Percentiles rank a stretch among this genome's conserved stretches.
Conservation (phyloP, 2,797 vertebrate genomes). For the Rhabdophis nuchalis region DNA sequence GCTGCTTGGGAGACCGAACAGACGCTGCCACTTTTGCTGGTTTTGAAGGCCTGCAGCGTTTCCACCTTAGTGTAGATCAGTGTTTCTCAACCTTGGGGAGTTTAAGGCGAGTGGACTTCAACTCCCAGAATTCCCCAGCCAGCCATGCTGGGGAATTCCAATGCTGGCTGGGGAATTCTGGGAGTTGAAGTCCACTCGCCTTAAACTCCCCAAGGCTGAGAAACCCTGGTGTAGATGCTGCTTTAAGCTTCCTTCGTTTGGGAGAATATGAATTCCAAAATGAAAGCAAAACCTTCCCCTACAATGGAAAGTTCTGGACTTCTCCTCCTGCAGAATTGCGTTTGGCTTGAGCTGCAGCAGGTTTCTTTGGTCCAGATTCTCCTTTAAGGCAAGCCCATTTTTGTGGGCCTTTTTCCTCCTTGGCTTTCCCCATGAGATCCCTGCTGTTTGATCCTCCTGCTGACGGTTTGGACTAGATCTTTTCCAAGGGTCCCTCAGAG, state of each 20-base stretch:
- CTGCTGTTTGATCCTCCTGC: background rate
- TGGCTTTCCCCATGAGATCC: background rate
- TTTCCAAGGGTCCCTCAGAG: background rate
- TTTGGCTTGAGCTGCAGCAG: too few species aligned
- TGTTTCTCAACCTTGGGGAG: too few species aligned
- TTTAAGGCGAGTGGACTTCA: too few species aligned
- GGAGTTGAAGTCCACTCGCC: too few species aligned
- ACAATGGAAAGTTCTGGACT: background rate
- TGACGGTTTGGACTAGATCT: background rate
- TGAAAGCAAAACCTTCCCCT: background rate
- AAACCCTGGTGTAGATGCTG: background rate
- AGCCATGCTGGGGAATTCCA: too few species aligned
- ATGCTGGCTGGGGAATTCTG: too few species aligned
- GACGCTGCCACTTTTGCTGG: background rate
- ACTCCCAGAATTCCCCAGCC: too few species aligned
- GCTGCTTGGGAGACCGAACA: too few species aligned
- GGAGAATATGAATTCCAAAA: background rate
- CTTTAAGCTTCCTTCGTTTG: background rate
- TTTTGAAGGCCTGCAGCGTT: background rate
- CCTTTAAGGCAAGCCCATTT: background rate
- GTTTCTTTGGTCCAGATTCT: background rate
- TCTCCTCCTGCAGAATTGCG: background rate
- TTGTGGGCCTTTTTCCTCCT: background rate
- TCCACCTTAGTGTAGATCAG: background rate
- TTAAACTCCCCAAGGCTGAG: too few species aligned